phyloP scores from a whole-genome alignment of 2,888 invertebrate genomes.

The Carterocephalus palaemon region DNA sequence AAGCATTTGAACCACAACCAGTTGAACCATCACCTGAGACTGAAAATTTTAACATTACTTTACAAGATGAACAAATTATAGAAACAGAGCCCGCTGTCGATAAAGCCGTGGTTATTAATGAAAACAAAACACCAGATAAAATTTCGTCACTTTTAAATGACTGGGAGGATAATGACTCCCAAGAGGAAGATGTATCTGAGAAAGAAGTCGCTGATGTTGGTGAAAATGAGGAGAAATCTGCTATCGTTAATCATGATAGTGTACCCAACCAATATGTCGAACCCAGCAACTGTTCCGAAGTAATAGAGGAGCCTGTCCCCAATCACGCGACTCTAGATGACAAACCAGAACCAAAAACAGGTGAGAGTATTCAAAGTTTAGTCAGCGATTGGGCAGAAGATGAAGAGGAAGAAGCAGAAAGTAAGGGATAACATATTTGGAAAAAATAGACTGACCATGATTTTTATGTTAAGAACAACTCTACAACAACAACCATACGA shows the following conservation, averaged over 20 bases:
- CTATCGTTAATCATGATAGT: conserved; percentile 8
- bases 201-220: conserved; percentile 28
- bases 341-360: conserved; percentile 37
- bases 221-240: conserved; percentile 27
- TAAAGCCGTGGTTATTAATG: neutral
- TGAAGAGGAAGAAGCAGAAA: conserved; percentile 56
- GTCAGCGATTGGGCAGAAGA: conserved; percentile 70
- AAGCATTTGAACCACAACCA: conserved; percentile 5
- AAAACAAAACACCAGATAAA: conserved; percentile 40
- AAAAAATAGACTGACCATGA: too few species aligned
- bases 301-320: conserved; percentile 8
- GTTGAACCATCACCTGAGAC: conserved; percentile 3
- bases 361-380: conserved; percentile 63
- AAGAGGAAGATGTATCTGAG: conserved; percentile 43
- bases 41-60: conserved; percentile 7
- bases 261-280: too few species aligned
- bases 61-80: conserved; percentile 10
- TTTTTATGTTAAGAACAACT: too few species aligned
- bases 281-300: too few species aligned
- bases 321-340: neutral
- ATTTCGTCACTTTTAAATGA: conserved; percentile 68
- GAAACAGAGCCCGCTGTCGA: conserved; percentile 15
- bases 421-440: conserved; percentile 25
- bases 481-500: too few species aligned
- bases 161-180: conserved; percentile 75